These are phyloP conservation scores for Hestina assimilis DNA, from an alignment of 1,140 invertebrate species.

Conservation along the genomic window DNA sequence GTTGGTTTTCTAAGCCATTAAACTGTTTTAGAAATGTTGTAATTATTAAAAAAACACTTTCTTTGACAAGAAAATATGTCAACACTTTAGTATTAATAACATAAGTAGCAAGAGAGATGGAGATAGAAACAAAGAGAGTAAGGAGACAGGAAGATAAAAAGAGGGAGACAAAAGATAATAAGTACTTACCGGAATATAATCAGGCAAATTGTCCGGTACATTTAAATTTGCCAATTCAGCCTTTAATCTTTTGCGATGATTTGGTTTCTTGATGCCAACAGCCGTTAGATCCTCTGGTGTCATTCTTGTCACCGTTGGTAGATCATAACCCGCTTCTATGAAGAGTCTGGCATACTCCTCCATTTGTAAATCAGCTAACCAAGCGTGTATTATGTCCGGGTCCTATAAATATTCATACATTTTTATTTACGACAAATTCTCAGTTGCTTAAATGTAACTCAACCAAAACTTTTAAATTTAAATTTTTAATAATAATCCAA, in stretches of 20 bases:
- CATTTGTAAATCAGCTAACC: slow-evolving; percentile 96
- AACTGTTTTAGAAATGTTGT: too few relatives aligned
- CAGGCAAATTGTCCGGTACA: slow-evolving; percentile 94
- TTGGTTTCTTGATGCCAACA: slow-evolving; percentile 96
- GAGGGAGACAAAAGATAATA: neutral
- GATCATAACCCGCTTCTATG: slow-evolving; percentile 96
- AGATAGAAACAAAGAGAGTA: too few relatives aligned
- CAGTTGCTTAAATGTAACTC: neutral
- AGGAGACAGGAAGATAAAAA: too few relatives aligned
- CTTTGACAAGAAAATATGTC: neutral
- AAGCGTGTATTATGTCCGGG: slow-evolving; percentile 94
- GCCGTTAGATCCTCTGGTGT: slow-evolving; percentile 96
- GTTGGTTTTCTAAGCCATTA: too few relatives aligned
- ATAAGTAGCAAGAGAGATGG: too few relatives aligned
- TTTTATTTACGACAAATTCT: neutral
- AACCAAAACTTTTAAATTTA: too few relatives aligned
- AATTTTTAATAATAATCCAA: too few relatives aligned
- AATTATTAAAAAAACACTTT: neutral
- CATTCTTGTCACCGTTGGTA: slow-evolving; percentile 98
- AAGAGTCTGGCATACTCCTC: slow-evolving; percentile 98
- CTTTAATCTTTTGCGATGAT: slow-evolving; percentile 97
- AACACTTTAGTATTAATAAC: too few relatives aligned
- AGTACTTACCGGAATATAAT: slow-evolving; percentile 91
- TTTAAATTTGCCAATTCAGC: slow-evolving; percentile 97
- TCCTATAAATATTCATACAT: slow-evolving; percentile 79